Evolutionary conservation across 2,888 invertebrate genomes (phyloP), one percentile per base, ranked within the genome.

Genomic region (Melieria omissa): DNA sequence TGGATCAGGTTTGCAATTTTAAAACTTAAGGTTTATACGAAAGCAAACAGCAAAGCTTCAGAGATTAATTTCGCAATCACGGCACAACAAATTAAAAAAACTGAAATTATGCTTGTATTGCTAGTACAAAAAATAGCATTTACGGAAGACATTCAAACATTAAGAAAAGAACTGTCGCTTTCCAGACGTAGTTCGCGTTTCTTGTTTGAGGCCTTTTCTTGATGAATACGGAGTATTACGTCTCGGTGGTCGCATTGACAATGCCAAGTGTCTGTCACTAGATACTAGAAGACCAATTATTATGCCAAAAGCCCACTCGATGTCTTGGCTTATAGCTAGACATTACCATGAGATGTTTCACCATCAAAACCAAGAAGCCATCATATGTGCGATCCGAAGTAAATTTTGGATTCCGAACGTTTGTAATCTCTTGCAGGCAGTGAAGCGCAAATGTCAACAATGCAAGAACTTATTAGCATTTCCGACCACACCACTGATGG

Each of bases 401-500:
- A 69, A 72, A 54, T 73, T 74, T 60, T 73, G 72, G 73, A 45
- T 75, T 9, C 71, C 71, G 49, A 16, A 69, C 29, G 63, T 61
- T 46, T 67, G 67, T 6, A 62, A 57, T 7, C 14, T 75, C 4
- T 44, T 75, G 8, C 65, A 68, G 10, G 14, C 60, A 12, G 62
- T 73, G 6, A 73, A 73, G 45, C 55, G 46, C n/a, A 9, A 54
- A 14, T 71, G 55, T n/a, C 6, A 42, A 4, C 29, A 29, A 7
- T 75, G 73, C 46, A 55, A 60, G 4, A 57, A 42, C 45, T 46
- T 60, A 6, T 9, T 41, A 7, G 61, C 71, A 6, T 69, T 69
- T 8, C 78, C 78, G 10, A 14, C 47, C 1, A 46, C 55, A 5
- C 79, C 78, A 4, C 54, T 72, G 6, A 78, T 80, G 78, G 79